A percentile compares a stretch with the other conserved stretches of the same genome.
Conservation (phyloP, 2,113 vertebrate species). For the Gnathonemus longibarbis region DNA sequence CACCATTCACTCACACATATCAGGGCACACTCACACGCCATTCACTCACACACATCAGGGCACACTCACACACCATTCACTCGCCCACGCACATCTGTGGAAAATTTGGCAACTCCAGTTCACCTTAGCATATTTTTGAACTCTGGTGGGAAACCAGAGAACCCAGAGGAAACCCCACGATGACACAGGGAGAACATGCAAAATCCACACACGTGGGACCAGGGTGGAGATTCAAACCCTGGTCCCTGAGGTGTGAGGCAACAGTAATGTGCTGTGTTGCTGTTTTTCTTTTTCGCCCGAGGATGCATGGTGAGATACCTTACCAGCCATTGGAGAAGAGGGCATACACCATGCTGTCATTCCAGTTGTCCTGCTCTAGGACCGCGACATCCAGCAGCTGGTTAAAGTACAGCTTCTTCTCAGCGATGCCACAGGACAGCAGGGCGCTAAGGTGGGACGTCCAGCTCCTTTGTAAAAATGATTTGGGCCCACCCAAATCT, state of each 20-base stretch:
- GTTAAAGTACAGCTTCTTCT: slow-evolving; percentile 33
- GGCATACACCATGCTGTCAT: slow-evolving; percentile 47
- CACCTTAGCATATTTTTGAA: too few species aligned
- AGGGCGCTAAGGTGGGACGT: slow-evolving; percentile 54
- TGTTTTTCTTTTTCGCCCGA: background rate
- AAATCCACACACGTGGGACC: background rate
- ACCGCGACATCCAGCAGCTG: slow-evolving; percentile 48
- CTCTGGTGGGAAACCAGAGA: too few species aligned
- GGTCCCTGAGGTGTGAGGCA: background rate
- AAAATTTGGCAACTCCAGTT: too few species aligned
- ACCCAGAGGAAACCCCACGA: background rate
- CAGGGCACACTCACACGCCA: too few species aligned
- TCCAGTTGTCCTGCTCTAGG: slow-evolving; percentile 33
- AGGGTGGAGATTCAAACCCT: background rate
- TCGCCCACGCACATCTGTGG: too few species aligned
- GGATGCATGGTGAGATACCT: background rate
- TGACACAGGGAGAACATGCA: background rate
- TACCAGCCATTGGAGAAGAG: slow-evolving; percentile 65
- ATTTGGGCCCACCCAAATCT: slow-evolving; percentile 53
- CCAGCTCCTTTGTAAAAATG: slow-evolving; percentile 48
- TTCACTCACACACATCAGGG: too few species aligned
- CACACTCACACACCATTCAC: too few species aligned
- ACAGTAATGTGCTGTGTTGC: background rate
- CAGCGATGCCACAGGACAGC: slow-evolving; percentile 50
- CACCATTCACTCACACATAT: too few species aligned